These are phyloP conservation scores for Glossosoma conforme DNA, from an alignment of 1,140 invertebrate species.

Conservation along the genomic window DNA sequence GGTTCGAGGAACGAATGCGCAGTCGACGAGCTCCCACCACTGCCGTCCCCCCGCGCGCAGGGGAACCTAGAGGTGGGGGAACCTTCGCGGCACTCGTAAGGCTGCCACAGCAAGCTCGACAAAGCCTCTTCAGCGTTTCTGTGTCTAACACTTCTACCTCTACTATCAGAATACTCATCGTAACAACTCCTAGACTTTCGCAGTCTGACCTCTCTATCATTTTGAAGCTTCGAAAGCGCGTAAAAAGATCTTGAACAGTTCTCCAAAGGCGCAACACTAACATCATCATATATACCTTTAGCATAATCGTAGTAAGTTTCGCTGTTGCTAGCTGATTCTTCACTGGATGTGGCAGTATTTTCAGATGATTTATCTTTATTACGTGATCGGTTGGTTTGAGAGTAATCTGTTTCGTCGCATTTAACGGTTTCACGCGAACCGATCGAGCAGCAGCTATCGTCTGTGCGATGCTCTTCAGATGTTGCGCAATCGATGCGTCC, in stretches of 20 bases:
- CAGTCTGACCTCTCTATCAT: neutral
- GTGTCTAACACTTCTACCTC: constrained; percentile 36
- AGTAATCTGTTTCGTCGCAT: too few relatives aligned
- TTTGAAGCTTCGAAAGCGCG: neutral
- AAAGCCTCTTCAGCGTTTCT: constrained; percentile 48
- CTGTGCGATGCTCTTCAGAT: too few relatives aligned
- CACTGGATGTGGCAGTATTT: too few relatives aligned
- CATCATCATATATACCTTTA: too few relatives aligned
- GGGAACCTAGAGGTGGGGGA: constrained; percentile 40
- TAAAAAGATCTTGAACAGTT: constrained; percentile 7
- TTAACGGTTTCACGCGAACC: too few relatives aligned
- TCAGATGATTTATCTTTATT: too few relatives aligned
- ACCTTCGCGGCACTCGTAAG: constrained; percentile 43
- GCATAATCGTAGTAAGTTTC: too few relatives aligned
- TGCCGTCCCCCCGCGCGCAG: constrained; percentile 30
- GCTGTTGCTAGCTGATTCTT: too few relatives aligned
- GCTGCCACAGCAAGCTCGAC: constrained; percentile 48
- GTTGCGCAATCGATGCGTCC: too few relatives aligned
- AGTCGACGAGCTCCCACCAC: constrained; percentile 38
- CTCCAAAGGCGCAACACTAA: constrained; percentile 5
- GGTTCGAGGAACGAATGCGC: constrained; percentile 42
- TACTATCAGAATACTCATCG: constrained; percentile 1
- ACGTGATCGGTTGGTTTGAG: too few relatives aligned
- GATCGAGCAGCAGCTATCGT: too few relatives aligned
- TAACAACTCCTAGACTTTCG: constrained; percentile 23